Evolutionary conservation across 2,113 vertebrate species (phyloP).

Genomic region (Sorex fumeus): DNA sequence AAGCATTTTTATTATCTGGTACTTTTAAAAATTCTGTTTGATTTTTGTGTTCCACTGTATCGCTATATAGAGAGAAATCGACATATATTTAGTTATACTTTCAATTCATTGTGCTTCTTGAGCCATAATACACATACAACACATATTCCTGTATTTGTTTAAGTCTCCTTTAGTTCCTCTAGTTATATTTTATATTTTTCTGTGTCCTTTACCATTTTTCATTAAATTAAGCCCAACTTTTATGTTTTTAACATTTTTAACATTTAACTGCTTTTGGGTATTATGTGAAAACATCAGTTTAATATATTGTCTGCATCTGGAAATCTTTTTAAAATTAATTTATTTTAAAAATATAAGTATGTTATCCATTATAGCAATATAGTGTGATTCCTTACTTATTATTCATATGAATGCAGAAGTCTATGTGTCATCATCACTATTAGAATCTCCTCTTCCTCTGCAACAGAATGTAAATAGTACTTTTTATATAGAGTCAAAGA

Average conservation of each 20-base stretch:
- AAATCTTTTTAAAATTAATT: too few species aligned
- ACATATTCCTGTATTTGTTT: background rate
- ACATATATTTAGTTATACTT: background rate
- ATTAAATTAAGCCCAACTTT: background rate
- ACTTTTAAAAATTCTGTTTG: background rate
- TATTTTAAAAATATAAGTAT: background rate
- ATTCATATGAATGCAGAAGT: background rate
- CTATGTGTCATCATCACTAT: too few species aligned
- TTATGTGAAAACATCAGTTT: background rate
- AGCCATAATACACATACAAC: background rate
- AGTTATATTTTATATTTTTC: slow-evolving; percentile 15
- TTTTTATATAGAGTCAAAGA: too few species aligned
- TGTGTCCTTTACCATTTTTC: background rate
- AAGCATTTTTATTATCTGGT: background rate
- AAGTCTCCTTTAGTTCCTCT: slow-evolving; percentile 7
- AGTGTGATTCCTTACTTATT: background rate
- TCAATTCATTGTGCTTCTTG: background rate
- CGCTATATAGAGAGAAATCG: background rate
- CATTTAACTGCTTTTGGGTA: slow-evolving; percentile 18
- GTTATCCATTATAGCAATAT: background rate
- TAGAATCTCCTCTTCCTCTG: too few species aligned
- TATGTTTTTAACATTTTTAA: slow-evolving; percentile 20
- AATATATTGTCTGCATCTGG: background rate
- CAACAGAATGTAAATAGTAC: too few species aligned
- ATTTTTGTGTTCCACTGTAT: background rate